These are phyloP conservation scores for Antedon mediterranea DNA, from an alignment of 53 echinoderm and acorn worm genomes.

Conservation along the genomic window DNA sequence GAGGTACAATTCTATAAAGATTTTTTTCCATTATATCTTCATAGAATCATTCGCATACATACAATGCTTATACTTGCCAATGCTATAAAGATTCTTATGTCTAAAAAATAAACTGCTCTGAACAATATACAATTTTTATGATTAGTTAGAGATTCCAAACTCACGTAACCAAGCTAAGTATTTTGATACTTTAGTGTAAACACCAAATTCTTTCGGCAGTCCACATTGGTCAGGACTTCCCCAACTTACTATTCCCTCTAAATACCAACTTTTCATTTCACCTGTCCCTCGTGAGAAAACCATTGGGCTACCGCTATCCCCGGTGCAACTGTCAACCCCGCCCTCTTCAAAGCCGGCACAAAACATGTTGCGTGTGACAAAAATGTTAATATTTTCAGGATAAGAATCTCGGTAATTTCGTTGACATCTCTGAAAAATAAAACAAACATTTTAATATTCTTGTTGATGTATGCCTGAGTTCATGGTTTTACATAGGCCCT, in stretches of 20 bases:
- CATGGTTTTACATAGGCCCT: no score
- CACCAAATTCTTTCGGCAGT: neutral
- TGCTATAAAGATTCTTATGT: no score
- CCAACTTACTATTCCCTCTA: constrained; percentile 6
- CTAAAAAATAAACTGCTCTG: neutral
- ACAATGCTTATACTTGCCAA: no score
- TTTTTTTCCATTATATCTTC: no score
- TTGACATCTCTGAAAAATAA: neutral
- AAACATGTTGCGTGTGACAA: constrained; percentile 1
- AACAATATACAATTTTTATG: neutral
- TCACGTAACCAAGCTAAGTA: neutral
- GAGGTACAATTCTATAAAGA: no score
- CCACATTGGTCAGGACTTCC: constrained; percentile 3
- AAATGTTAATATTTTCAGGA: neutral
- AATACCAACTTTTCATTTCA: neutral
- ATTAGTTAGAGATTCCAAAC: neutral
- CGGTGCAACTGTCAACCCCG: neutral
- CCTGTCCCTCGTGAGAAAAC: neutral
- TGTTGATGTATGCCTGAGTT: no score
- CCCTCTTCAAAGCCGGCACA: constrained; percentile 5
- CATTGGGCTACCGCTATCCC: constrained; percentile 11
- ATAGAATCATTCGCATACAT: no score
- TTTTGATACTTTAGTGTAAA: neutral
- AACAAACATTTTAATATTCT: neutral
- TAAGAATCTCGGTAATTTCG: neutral